phyloP scores from a whole-genome alignment of 2,113 vertebrate genomes.

The Tetrao urogallus region DNA sequence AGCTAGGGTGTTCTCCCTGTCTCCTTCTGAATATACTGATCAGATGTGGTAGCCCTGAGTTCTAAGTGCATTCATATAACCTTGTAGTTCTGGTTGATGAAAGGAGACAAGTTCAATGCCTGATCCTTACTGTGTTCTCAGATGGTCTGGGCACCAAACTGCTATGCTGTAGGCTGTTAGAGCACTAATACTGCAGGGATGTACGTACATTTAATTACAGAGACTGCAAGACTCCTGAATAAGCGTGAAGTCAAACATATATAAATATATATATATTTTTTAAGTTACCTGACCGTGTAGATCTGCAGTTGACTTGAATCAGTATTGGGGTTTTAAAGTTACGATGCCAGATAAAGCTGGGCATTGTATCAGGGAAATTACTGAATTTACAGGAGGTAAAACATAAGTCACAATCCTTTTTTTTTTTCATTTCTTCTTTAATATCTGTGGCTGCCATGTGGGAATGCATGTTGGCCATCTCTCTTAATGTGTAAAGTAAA shows the following conservation, averaged over 20 bases:
- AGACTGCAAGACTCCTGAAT: neutral
- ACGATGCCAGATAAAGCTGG: neutral
- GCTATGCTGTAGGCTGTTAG: neutral
- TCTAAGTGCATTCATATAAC: neutral
- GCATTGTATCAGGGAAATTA: neutral
- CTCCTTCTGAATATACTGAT: neutral
- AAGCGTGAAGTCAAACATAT: neutral
- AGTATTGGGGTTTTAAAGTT: neutral
- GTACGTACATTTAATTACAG: neutral
- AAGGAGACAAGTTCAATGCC: neutral
- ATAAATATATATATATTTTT: neutral
- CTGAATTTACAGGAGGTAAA: neutral
- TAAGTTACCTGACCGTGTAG: neutral
- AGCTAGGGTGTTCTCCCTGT: fast-evolving
- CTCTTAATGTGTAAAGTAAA: neutral
- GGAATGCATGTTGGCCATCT: neutral
- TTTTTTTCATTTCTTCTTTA: neutral
- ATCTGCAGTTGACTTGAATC: neutral
- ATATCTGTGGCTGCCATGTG: neutral
- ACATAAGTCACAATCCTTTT: neutral
- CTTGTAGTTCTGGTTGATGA: neutral
- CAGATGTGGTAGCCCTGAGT: neutral
- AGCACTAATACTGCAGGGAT: neutral
- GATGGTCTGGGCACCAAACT: neutral
- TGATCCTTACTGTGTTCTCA: neutral